Evolutionary conservation across 2,797 vertebrate genomes (phyloP).

Genomic region (Phataginus tetradactyla): DNA sequence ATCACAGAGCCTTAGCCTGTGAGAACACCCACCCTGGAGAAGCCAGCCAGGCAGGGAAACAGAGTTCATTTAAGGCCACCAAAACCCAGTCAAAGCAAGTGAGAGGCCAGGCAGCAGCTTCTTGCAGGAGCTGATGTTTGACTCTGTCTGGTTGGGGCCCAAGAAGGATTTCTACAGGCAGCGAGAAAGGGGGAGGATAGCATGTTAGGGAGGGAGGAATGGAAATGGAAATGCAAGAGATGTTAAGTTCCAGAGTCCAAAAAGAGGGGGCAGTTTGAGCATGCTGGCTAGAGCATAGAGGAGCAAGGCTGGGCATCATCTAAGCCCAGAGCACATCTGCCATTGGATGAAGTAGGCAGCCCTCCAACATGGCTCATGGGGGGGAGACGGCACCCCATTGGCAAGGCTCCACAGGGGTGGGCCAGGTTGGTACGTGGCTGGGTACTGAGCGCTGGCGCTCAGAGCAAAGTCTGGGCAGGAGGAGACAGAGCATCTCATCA

Average conservation of each 20-base stretch:
- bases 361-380: neutral
- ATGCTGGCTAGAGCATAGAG: neutral
- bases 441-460: neutral
- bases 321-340: neutral
- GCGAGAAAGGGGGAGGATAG: neutral
- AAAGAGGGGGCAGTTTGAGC: neutral
- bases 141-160: neutral
- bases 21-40: neutral
- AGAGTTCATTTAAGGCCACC: neutral
- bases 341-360: neutral
- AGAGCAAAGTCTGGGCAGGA: neutral
- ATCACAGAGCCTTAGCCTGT: neutral
- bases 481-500: too few relatives aligned
- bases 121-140: neutral
- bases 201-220: neutral
- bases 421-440: accelerated
- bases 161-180: neutral
- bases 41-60: neutral
- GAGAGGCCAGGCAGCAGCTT: neutral
- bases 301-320: neutral
- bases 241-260: neutral
- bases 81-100: too few relatives aligned
- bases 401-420: accelerated
- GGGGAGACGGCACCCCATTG: neutral
- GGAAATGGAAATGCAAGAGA: neutral